Evolutionary conservation across 23 tunicate genomes (phyloP).

Genomic region (Phallusia fumigata): DNA sequence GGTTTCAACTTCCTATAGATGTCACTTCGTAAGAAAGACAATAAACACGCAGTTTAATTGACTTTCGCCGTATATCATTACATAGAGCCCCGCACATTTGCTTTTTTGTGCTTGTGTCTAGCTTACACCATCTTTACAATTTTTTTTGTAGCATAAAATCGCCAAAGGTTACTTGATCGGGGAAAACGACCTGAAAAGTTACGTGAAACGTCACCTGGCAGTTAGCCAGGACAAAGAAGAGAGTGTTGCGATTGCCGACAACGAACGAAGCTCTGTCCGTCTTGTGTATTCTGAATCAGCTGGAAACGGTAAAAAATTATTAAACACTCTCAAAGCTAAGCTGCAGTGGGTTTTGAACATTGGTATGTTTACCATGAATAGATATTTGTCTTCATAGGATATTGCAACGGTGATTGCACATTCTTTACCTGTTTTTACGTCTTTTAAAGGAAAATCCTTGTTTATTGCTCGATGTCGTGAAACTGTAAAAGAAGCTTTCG

Average conservation of each 20-base stretch:
- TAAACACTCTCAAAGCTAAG: background rate
- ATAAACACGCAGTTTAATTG: too few species aligned
- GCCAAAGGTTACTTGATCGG: background rate
- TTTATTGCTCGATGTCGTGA: slow-evolving; percentile 30
- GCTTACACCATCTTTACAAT: background rate
- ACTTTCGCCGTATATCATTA: too few species aligned
- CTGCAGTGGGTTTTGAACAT: too few species aligned
- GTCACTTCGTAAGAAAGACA: too few species aligned
- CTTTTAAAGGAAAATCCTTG: slow-evolving; percentile 53
- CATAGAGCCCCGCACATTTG: too few species aligned
- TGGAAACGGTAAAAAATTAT: slow-evolving; percentile 46
- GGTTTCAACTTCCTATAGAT: too few species aligned
- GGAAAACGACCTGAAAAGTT: slow-evolving; percentile 12
- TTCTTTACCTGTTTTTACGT: background rate
- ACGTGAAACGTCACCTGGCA: slow-evolving; percentile 19
- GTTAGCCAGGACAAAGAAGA: background rate
- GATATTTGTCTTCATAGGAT: background rate
- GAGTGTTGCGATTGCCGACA: background rate
- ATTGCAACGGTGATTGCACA: background rate
- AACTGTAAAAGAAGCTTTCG: slow-evolving; percentile 15
- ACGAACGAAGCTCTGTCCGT: slow-evolving; percentile 29
- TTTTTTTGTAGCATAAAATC: slow-evolving; percentile 19
- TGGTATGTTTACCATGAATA: too few species aligned
- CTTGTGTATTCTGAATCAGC: slow-evolving; percentile 56
- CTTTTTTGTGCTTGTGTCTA: too few species aligned